Base-by-base conservation (phyloP, 1,140 invertebrate genomes). In the Vanessa tameamea region DNA sequence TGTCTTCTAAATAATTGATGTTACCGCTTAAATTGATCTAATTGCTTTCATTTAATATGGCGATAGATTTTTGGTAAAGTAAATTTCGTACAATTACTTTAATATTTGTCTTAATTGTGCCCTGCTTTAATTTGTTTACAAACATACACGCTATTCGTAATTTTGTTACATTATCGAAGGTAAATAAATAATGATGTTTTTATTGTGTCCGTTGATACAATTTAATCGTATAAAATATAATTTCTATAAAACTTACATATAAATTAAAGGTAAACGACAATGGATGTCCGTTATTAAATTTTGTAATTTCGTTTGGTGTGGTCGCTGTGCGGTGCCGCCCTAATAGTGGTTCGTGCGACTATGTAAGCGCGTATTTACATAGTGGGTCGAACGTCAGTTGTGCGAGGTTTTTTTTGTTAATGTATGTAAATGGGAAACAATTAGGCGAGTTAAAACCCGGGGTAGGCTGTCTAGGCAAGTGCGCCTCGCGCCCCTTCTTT, bases 381-480 rank as follows among this genome's bases (percentile, higher is more conserved):
- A 90, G 80, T 76, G 82, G 83, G 83, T 78, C 80, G 64, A 78
- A 81, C 87, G 90, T 84, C 87, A 90, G 89, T 91, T 91, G 89
- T 77, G 81, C 78, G 82, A 43, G 78, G 66, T 81, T 89, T 89
- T 92, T 83, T 87, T 85, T 84, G 83, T 87, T 91, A 92, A 92
- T 92, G 81, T 92, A 92, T 92, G 89, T 90, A 92, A 92, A 92
- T 92, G 90, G 88, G 88, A 92, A 91, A 84, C 90, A 92, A 92
- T 92, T 92, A 92, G 88, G 89, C 87, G 86, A 90, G 87, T 92
- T 92, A 91, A 91, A 86, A 91, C 87, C 87, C 90, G 88, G 89
- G 90, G 90, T 88, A 87, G 88, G 86, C 87, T 88, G 87, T 89
- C 82, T 90, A 89, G 87, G 89, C 87, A 89, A 86, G 88, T 77